Evolutionary conservation across 2,888 invertebrate species (phyloP).

Genomic region (Eucera pruinosa): DNA sequence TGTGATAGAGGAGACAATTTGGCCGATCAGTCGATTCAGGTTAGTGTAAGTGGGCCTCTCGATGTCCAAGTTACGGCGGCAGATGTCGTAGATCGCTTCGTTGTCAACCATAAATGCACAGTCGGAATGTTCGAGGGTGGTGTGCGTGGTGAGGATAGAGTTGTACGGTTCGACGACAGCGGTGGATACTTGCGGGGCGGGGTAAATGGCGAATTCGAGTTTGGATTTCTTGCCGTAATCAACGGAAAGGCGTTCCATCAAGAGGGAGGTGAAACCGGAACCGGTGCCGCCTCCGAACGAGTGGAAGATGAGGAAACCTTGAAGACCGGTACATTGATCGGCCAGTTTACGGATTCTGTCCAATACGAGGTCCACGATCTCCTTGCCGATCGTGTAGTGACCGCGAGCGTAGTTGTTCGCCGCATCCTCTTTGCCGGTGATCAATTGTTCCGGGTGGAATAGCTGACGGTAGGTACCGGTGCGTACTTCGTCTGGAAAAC

Average conservation of each 20-base stretch:
- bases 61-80: constrained; percentile 97
- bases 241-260: constrained; percentile 98
- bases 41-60: constrained; percentile 98
- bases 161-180: constrained; percentile 98
- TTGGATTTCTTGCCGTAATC: constrained; percentile 99
- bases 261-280: constrained; percentile 96
- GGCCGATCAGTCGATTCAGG: constrained; percentile 97
- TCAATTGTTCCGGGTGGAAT: constrained; percentile 98
- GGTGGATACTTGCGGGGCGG: constrained; percentile 96
- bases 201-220: constrained; percentile 95
- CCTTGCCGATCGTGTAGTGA: constrained; percentile 98
- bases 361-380: constrained; percentile 95
- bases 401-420: constrained; percentile 99
- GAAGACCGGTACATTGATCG: constrained; percentile 96
- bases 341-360: constrained; percentile 94
- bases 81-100: constrained; percentile 96
- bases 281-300: constrained; percentile 97
- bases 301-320: constrained; percentile 98
- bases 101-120: constrained; percentile 98
- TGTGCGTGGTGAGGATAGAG: constrained; percentile 98
- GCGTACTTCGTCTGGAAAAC: constrained; percentile 91
- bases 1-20: constrained; percentile 96
- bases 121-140: constrained; percentile 94
- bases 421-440: constrained; percentile 98
- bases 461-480: constrained; percentile 97